These are phyloP conservation scores for Chionodraco myersi DNA, from an alignment of 2,113 vertebrate genomes.

Conservation along the genomic window DNA sequence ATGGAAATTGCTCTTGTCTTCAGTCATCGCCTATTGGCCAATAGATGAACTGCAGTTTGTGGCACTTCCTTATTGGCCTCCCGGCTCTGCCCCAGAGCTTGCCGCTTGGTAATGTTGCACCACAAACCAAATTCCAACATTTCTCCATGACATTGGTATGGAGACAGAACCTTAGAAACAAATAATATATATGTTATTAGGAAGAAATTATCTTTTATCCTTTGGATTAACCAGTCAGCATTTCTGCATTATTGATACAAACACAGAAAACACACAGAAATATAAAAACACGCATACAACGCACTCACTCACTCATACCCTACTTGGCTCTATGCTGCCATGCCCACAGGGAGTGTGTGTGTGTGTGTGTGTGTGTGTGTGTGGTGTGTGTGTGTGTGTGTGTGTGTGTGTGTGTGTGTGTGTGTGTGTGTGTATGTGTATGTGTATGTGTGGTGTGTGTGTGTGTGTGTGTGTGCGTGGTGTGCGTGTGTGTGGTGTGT, in stretches of 20 bases:
- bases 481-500: not conserved
- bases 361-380: not conserved
- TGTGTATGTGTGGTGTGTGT: conserved; percentile 14
- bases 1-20: too few species aligned
- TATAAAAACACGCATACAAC: conserved; percentile 48
- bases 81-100: too few species aligned
- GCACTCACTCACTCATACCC: conserved; percentile 33
- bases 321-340: conserved; percentile 45
- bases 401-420: conserved; percentile 2
- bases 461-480: not conserved
- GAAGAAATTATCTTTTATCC: conserved; percentile 16
- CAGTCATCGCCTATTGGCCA: too few species aligned
- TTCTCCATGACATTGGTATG: not conserved
- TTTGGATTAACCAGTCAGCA: conserved; percentile 1
- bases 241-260: conserved; percentile 36
- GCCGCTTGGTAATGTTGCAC: too few species aligned
- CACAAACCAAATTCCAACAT: not conserved
- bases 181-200: not conserved
- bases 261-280: conserved; percentile 34
- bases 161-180: not conserved
- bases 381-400: not conserved
- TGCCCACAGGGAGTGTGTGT: conserved; percentile 40
- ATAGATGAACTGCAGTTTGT: too few species aligned
- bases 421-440: conserved; percentile 34
- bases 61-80: too few species aligned